These are phyloP conservation scores for Thera britannica DNA, from an alignment of 2,888 invertebrate species.

Conservation along the genomic window DNA sequence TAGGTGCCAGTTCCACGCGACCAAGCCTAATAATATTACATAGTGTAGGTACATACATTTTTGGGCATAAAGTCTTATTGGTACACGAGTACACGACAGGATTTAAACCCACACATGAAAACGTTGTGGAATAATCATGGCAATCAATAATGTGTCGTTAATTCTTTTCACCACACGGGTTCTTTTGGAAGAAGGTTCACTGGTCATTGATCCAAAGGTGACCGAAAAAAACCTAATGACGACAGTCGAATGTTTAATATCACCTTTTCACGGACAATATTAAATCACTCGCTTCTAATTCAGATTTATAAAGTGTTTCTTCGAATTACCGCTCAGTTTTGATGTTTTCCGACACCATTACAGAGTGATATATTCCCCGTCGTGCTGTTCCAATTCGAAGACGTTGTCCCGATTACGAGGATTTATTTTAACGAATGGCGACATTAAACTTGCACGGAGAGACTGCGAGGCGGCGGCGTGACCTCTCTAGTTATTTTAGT, in stretches of 20 bases:
- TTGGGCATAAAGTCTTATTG: too few relatives aligned
- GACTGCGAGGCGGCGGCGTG: conserved; percentile 54
- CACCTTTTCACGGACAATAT: neutral
- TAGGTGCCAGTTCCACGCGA: too few relatives aligned
- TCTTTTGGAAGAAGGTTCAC: neutral
- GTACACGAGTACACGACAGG: too few relatives aligned
- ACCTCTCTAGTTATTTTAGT: conserved; percentile 50
- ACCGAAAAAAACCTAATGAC: neutral
- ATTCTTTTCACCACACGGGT: neutral
- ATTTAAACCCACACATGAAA: too few relatives aligned
- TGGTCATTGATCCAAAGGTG: conserved; percentile 1
- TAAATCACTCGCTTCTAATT: conserved; percentile 2
- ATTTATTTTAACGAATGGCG: conserved; percentile 20
- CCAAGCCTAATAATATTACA: too few relatives aligned
- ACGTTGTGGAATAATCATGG: too few relatives aligned
- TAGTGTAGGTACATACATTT: too few relatives aligned
- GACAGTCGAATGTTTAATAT: neutral
- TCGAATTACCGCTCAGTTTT: conserved; percentile 9
- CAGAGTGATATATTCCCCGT: conserved; percentile 15
- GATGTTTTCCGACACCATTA: conserved; percentile 23
- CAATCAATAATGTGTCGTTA: neutral
- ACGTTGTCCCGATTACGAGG: conserved; percentile 10
- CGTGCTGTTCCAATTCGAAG: conserved; percentile 15
- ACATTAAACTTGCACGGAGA: conserved; percentile 31
- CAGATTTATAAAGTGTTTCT: conserved; percentile 2